Conservation (phyloP, 1,140 invertebrate species). For the Alviniconcha marisindica region DNA sequence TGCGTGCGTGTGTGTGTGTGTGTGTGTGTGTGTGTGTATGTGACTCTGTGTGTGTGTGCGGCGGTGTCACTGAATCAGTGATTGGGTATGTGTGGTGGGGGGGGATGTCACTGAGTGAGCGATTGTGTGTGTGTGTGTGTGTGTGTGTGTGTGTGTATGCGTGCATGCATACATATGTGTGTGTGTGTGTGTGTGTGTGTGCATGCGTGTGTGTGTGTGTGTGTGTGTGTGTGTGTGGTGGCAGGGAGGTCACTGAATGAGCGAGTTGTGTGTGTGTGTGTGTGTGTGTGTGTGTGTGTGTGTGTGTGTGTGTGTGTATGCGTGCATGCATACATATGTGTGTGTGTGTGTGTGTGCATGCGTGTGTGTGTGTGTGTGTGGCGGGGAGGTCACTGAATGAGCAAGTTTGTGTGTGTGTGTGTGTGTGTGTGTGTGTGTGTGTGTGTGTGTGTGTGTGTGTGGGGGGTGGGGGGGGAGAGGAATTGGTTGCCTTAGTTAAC, state of each 20-base stretch:
- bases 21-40: background rate
- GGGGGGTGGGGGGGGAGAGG: no score
- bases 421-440: no score
- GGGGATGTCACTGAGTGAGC: background rate
- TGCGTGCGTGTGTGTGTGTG: background rate
- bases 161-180: conserved; percentile 2
- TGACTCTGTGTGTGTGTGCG: background rate
- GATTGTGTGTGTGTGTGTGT: conserved; percentile 2
- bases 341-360: background rate
- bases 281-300: background rate
- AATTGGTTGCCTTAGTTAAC: no score
- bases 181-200: conserved; percentile 23
- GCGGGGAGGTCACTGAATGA: no score
- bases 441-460: no score
- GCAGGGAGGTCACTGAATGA: no score
- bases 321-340: background rate
- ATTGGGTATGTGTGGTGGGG: background rate
- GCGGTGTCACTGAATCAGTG: background rate
- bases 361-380: no score
- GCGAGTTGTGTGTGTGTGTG: conserved; percentile 11
- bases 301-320: background rate
- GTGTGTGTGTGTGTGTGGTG: no score
- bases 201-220: background rate
- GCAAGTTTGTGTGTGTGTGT: no score
- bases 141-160: conserved; percentile 4